phyloP scores from a whole-genome alignment of 2,797 vertebrate species.

The Etheostoma perlongum region DNA sequence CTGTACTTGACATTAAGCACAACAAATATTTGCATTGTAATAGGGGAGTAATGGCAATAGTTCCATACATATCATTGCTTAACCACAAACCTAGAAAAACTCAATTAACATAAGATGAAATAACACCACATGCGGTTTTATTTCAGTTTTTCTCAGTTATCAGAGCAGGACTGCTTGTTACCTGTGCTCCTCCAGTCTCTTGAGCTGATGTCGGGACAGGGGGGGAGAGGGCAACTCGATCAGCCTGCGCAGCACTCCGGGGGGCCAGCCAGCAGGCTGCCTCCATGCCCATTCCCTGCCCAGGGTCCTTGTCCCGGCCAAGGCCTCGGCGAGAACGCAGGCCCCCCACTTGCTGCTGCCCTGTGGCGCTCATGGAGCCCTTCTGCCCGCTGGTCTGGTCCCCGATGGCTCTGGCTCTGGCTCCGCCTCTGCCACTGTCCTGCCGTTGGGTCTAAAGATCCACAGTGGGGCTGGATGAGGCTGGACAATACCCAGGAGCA shows the following conservation, averaged over 20 bases:
- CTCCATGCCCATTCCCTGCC: slow-evolving; percentile 85
- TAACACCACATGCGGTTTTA: background rate
- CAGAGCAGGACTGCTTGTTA: slow-evolving; percentile 15
- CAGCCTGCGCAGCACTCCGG: slow-evolving; percentile 87
- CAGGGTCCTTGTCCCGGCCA: slow-evolving; percentile 86
- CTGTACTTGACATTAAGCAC: too few species aligned
- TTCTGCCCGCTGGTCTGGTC: slow-evolving; percentile 61
- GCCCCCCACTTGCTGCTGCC: slow-evolving; percentile 79
- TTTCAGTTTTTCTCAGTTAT: background rate
- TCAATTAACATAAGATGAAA: background rate
- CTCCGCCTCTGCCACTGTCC: slow-evolving; percentile 76
- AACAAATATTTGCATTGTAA: too few species aligned
- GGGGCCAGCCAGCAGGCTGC: slow-evolving; percentile 83
- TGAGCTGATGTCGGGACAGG: slow-evolving; percentile 94
- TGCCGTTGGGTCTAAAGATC: slow-evolving; percentile 64
- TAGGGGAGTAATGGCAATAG: too few species aligned
- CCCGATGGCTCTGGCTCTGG: slow-evolving; percentile 63
- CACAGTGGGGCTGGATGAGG: slow-evolving; percentile 61
- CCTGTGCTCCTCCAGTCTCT: slow-evolving; percentile 96
- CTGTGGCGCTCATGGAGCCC: slow-evolving; percentile 89
- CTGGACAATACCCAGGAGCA: slow-evolving; percentile 21
- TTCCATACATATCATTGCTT: background rate
- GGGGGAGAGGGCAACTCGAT: slow-evolving; percentile 93
- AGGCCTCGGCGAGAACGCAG: slow-evolving; percentile 88
- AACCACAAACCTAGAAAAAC: background rate